Conservation (phyloP, 1,140 invertebrate species). For the Nilaparvata lugens region DNA sequence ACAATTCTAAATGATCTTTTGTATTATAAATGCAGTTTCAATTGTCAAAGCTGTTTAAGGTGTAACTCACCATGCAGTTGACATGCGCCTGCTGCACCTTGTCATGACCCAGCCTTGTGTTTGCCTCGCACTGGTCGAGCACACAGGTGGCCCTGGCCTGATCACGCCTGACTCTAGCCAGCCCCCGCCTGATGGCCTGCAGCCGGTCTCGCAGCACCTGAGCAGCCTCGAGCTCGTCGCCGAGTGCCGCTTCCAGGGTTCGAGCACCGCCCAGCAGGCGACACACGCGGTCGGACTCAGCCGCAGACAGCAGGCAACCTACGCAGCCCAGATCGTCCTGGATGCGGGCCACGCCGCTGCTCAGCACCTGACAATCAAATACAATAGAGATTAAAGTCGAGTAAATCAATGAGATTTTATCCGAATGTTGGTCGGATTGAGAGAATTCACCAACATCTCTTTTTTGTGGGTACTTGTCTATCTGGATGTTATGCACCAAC, state of each 20-base stretch:
- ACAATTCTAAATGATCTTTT: too few relatives aligned
- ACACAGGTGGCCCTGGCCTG: conserved; percentile 42
- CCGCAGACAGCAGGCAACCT: conserved; percentile 54
- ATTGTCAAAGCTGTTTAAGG: neutral
- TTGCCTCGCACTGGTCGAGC: conserved; percentile 45
- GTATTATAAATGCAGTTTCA: neutral
- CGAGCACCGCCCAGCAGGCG: conserved; percentile 53
- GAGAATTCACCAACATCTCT: too few relatives aligned
- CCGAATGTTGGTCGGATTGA: too few relatives aligned
- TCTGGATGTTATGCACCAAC: too few relatives aligned
- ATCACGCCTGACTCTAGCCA: conserved; percentile 50
- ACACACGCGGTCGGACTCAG: conserved; percentile 65
- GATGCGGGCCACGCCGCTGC: conserved; percentile 43
- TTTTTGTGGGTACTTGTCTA: too few relatives aligned
- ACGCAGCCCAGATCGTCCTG: conserved; percentile 66
- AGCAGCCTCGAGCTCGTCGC: conserved; percentile 64
- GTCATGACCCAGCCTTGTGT: conserved; percentile 11
- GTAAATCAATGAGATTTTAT: too few relatives aligned
- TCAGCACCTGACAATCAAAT: conserved; percentile 15
- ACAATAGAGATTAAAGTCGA: too few relatives aligned
- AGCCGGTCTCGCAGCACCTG: conserved; percentile 58
- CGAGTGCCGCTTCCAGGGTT: conserved; percentile 54
- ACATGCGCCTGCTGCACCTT: conserved; percentile 25
- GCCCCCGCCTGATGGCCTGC: conserved; percentile 54
- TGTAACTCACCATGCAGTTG: conserved; percentile 21